A percentile compares a stretch with the other conserved stretches of the same genome.
phyloP scores from a whole-genome alignment of 1,140 invertebrate species.

The Pteromalus puparum region DNA sequence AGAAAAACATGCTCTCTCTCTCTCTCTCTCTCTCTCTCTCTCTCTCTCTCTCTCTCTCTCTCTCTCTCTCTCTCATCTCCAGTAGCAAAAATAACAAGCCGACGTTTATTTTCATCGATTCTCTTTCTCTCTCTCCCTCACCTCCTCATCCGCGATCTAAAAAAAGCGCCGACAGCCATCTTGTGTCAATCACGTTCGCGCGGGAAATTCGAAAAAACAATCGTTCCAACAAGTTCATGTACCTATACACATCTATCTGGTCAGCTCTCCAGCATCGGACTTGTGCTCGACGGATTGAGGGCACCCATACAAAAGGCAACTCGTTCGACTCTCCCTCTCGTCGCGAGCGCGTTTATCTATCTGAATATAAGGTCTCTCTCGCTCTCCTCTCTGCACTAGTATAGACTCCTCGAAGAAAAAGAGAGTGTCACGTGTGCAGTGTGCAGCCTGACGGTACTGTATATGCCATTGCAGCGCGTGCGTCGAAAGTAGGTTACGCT shows the following conservation, averaged over 20 bases:
- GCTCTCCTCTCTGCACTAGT: background rate
- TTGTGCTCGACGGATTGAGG: background rate
- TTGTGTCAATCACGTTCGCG: no score
- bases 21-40: no score
- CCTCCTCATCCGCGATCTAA: no score
- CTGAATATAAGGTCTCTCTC: background rate
- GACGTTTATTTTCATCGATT: no score
- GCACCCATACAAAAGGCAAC: background rate
- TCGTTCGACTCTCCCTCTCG: background rate
- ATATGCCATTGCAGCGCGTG: background rate
- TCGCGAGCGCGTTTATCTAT: slow-evolving; percentile 1
- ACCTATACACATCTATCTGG: background rate
- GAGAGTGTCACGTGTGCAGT: slow-evolving; percentile 35
- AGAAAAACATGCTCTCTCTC: no score
- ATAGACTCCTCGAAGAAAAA: background rate
- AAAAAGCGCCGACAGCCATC: no score
- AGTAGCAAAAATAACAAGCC: no score
- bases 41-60: no score
- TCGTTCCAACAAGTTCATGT: background rate
- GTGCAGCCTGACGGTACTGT: background rate
- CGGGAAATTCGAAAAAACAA: no score
- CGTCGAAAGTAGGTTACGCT: slow-evolving; percentile 68
- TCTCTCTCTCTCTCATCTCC: no score
- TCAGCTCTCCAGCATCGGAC: background rate
- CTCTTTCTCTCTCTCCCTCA: no score